A percentile compares a stretch with the other conserved stretches of the same genome.
Conservation (phyloP, 2,797 vertebrate species). For the Pipistrellus kuhlii region DNA sequence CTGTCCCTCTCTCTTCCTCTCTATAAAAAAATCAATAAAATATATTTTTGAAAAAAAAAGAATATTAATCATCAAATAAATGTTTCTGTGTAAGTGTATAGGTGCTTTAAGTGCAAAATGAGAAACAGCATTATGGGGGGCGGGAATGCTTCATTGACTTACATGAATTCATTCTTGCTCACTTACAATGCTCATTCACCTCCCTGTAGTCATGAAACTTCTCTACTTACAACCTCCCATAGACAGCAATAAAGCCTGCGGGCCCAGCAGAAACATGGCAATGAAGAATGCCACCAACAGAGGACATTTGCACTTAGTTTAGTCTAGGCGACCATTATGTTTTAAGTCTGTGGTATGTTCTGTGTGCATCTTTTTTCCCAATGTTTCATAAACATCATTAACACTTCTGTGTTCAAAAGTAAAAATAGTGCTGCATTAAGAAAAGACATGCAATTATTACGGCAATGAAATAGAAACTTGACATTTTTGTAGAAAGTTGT, state of each 20-base stretch:
- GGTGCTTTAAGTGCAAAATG: slow-evolving; percentile 26
- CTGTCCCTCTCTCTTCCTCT: too few relatives aligned
- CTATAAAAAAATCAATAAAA: too few relatives aligned
- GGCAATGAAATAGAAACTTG: slow-evolving; percentile 38
- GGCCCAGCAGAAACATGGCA: slow-evolving; percentile 1
- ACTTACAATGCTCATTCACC: not conserved
- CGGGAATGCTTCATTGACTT: not conserved
- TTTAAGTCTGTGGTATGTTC: slow-evolving; percentile 3
- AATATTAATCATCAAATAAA: slow-evolving; percentile 20
- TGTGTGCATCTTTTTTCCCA: slow-evolving; percentile 26
- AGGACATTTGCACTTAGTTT: slow-evolving; percentile 42
- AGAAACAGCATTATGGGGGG: slow-evolving; percentile 9
- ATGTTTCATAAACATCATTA: slow-evolving; percentile 56
- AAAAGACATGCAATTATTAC: slow-evolving; percentile 33
- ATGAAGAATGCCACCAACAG: not conserved
- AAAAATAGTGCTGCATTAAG: slow-evolving; percentile 49
- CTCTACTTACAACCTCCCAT: not conserved
- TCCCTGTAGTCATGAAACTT: slow-evolving; percentile 15
- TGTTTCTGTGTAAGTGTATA: slow-evolving; percentile 30
- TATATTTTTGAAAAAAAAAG: not conserved
- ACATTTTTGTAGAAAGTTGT: not conserved
- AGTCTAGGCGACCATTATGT: not conserved
- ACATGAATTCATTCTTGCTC: slow-evolving; percentile 21
- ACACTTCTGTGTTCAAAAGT: slow-evolving; percentile 12
- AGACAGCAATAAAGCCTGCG: slow-evolving; percentile 4